phyloP scores from a whole-genome alignment of 2,797 vertebrate species.

The Prionace glauca region DNA sequence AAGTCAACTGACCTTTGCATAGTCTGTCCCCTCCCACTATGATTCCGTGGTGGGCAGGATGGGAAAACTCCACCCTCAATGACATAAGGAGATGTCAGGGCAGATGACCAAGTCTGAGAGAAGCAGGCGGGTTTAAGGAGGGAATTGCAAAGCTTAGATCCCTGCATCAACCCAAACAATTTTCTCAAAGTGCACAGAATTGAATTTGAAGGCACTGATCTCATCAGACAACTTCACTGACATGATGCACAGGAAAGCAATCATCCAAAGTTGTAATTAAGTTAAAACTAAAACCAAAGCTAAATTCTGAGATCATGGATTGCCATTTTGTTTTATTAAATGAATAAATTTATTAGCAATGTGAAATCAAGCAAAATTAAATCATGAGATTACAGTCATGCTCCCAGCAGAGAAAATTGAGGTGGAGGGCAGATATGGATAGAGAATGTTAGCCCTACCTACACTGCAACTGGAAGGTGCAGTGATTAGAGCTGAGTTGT shows the following conservation, averaged over 20 bases:
- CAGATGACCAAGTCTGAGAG: neutral
- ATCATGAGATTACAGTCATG: neutral
- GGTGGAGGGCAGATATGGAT: neutral
- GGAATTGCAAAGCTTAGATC: neutral
- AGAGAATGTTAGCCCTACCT: neutral
- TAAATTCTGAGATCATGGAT: neutral
- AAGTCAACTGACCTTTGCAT: no score
- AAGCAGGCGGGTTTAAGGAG: neutral
- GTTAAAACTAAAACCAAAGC: neutral
- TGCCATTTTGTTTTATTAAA: neutral
- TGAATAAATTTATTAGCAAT: constrained; percentile 20
- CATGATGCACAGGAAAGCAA: neutral
- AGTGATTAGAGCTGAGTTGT: neutral
- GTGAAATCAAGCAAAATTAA: constrained; percentile 2
- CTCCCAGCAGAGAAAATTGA: neutral
- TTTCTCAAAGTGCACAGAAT: neutral
- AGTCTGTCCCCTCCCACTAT: no score
- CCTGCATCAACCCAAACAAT: neutral
- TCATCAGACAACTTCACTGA: neutral
- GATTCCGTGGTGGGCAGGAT: no score
- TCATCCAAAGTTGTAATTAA: constrained; percentile 9
- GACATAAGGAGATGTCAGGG: neutral
- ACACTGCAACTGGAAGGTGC: neutral
- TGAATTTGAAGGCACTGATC: neutral
- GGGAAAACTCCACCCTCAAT: no score